phyloP scores from a whole-genome alignment of 2,797 vertebrate species.

The Tauraco hartlaubi region DNA sequence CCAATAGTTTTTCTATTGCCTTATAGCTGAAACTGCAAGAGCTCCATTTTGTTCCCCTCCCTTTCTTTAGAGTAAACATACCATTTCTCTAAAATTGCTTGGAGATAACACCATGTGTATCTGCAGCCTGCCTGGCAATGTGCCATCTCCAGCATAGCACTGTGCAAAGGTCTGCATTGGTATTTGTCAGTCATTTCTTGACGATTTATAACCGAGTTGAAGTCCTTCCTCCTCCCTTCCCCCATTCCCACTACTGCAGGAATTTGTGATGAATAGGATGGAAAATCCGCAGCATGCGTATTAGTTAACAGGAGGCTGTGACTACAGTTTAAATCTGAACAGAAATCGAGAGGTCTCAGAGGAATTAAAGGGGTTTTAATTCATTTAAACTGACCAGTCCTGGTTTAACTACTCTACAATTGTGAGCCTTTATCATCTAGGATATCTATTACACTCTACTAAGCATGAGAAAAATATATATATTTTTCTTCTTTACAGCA shows the following conservation, averaged over 20 bases:
- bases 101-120: constrained; percentile 8
- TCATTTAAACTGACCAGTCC: constrained; percentile 33
- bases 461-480: constrained; percentile 35
- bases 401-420: constrained; percentile 10
- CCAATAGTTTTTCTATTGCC: not conserved
- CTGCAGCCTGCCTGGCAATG: constrained; percentile 18
- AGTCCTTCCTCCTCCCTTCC: not conserved
- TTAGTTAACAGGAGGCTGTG: constrained; percentile 31
- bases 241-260: constrained; percentile 33
- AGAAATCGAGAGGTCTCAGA: not conserved
- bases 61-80: not conserved
- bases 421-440: constrained; percentile 32
- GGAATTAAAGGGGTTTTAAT: constrained; percentile 22
- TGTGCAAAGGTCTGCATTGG: constrained; percentile 40
- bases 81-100: constrained; percentile 7
- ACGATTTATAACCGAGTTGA: constrained; percentile 33
- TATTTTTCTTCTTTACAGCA: constrained; percentile 42
- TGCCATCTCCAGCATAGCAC: not conserved
- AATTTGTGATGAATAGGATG: constrained; percentile 52
- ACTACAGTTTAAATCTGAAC: constrained; percentile 31
- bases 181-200: constrained; percentile 58
- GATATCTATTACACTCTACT: constrained; percentile 9
- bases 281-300: constrained; percentile 19
- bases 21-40: not conserved
- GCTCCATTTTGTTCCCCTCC: not conserved